Conservation (phyloP, 64 coral and sea anemone species). For the Montipora efflorescens region DNA sequence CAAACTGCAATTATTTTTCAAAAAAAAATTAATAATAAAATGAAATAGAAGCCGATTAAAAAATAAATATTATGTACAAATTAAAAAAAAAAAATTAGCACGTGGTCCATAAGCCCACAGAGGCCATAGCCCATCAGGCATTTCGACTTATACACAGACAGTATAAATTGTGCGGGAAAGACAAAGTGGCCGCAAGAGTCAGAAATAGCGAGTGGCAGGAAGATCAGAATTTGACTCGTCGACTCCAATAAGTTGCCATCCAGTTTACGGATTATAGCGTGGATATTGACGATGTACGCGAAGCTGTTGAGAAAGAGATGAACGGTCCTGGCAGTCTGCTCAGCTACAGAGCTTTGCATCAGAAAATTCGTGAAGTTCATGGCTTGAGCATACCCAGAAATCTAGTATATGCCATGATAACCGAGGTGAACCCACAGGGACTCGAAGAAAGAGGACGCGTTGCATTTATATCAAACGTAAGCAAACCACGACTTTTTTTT, state of each 20-base stretch:
- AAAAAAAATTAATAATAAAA: background rate
- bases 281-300: slow-evolving; percentile 22
- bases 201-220: slow-evolving; percentile 63
- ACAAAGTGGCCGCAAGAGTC: slow-evolving; percentile 14
- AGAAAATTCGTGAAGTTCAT: no score
- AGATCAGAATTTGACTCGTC: slow-evolving; percentile 43
- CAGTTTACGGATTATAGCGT: slow-evolving; percentile 49
- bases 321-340: background rate
- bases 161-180: background rate
- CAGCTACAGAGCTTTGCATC: no score
- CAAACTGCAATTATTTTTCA: background rate
- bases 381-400: no score
- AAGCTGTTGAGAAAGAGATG: slow-evolving; percentile 34
- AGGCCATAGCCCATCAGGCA: slow-evolving; percentile 68
- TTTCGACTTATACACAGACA: background rate
- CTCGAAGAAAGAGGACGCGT: no score
- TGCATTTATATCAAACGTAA: no score
- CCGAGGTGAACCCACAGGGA: no score
- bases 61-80: background rate
- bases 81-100: background rate
- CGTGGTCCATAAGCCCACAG: slow-evolving; percentile 34
- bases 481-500: background rate
- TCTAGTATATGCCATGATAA: no score
- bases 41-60: background rate
- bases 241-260: slow-evolving; percentile 36